Base-by-base conservation (phyloP, 2,888 invertebrate species). In the Leucoma salicis region DNA sequence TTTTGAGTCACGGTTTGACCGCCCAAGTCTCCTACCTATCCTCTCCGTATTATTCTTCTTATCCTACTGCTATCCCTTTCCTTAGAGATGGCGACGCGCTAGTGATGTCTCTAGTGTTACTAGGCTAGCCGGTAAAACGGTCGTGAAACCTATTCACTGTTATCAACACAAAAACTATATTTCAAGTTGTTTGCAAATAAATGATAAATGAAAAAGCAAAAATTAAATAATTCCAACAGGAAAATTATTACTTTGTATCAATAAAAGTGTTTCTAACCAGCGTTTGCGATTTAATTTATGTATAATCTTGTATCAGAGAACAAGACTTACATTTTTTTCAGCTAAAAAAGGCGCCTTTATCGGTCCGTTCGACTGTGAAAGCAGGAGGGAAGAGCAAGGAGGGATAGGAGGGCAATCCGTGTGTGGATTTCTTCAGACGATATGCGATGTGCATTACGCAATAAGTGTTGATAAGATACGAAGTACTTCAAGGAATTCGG, bases 391-490 rank as follows among this genome's bases (percentile, higher is more conserved):
- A 37, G 27, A 29, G 27, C 27, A 33, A 21, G n/a, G 15, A 15
- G 33, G 24, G 13, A 34, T 18, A 24, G 31, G 4, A 31, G 27
- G 15, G 31, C 55, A 54, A 57, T 54, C 35, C 45, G 35, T 40
- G 25, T 34, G 38, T 47, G 54, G 58, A 57, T 57, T 50, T 45
- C 42, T 33, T 50, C 14, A 42, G 45, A 49, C 40, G 56, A 54
- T 54, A 57, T 47, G 47, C 58, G 39, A 21, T 16, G 35, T 46
- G 49, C 41, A 42, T 32, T 11, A 28, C 49, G 50, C 45, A 58
- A 57, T 54, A 54, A 46, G 41, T 46, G 57, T 52, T 55, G 55
- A 55, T 55, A 55, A 58, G 58, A 37, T 31, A 37, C 35, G 31
- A 34, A 35, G 41, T 43, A 37, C 40, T 42, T 39, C 39, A 27